phyloP scores from a whole-genome alignment of 2,797 vertebrate genomes.

The Alauda arvensis region DNA sequence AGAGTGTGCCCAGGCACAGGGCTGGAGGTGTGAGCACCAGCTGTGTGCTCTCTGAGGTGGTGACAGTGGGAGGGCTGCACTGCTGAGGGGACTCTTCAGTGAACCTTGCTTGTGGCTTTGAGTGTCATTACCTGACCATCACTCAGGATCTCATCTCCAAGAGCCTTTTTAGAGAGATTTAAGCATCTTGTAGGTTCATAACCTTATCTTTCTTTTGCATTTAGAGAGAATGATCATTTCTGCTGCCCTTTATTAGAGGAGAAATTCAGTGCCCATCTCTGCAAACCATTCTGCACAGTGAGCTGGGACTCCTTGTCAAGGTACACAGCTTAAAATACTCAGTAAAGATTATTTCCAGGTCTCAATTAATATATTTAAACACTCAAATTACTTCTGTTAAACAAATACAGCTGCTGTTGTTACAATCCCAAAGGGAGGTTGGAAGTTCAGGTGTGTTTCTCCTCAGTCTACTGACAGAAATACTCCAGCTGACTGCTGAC shows the following conservation, averaged over 20 bases:
- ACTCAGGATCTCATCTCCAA: background rate
- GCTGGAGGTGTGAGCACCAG: background rate
- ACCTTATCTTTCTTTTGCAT: background rate
- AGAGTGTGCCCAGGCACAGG: background rate
- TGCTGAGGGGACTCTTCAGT: background rate
- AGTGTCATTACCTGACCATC: background rate
- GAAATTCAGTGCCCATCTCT: background rate
- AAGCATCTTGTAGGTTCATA: background rate
- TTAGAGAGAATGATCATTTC: background rate
- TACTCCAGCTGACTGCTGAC: background rate
- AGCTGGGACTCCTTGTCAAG: background rate
- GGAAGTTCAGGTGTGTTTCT: background rate
- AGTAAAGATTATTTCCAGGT: background rate
- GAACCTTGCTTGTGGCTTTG: background rate
- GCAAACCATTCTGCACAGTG: background rate
- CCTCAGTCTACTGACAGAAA: background rate
- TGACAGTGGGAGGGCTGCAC: background rate
- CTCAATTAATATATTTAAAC: background rate
- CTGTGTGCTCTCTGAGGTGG: background rate
- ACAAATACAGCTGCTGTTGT: background rate
- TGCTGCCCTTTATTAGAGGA: background rate
- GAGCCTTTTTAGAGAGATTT: background rate
- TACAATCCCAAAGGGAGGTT: background rate
- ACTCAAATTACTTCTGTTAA: background rate
- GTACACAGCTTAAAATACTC: background rate